Evolutionary conservation across 2,113 vertebrate species (phyloP).

Genomic region (Hyperoodon ampullatus): DNA sequence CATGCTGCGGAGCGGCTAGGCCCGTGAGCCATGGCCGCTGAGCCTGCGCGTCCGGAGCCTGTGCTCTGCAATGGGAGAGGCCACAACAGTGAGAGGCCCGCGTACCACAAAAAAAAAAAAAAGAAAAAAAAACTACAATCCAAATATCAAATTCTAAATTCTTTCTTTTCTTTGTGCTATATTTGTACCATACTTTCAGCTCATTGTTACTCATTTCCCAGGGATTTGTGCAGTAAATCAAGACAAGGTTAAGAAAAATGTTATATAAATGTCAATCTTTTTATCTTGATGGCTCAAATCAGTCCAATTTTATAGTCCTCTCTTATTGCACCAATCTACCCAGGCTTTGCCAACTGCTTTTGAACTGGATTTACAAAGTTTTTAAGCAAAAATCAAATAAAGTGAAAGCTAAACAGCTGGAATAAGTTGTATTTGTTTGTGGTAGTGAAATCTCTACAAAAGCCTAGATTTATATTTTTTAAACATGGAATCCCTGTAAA

Average conservation of each 20-base stretch:
- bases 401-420: not conserved
- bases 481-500: not conserved
- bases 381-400: constrained; percentile 18
- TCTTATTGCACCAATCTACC: not conserved
- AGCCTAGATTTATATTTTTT: not conserved
- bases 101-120: no score
- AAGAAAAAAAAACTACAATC: not conserved
- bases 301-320: not conserved
- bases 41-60: no score
- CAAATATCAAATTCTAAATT: constrained; percentile 16
- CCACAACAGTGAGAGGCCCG: no score
- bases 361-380: not conserved
- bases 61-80: no score
- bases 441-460: not conserved
- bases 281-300: not conserved
- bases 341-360: not conserved
- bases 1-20: no score
- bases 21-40: no score
- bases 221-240: not conserved
- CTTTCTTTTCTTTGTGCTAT: not conserved
- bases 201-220: not conserved
- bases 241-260: not conserved
- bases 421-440: not conserved
- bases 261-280: not conserved
- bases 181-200: not conserved